A percentile compares a stretch with the other conserved stretches of the same genome.
phyloP scores from a whole-genome alignment of 2,888 invertebrate genomes.

The Heteropelma amictum region DNA sequence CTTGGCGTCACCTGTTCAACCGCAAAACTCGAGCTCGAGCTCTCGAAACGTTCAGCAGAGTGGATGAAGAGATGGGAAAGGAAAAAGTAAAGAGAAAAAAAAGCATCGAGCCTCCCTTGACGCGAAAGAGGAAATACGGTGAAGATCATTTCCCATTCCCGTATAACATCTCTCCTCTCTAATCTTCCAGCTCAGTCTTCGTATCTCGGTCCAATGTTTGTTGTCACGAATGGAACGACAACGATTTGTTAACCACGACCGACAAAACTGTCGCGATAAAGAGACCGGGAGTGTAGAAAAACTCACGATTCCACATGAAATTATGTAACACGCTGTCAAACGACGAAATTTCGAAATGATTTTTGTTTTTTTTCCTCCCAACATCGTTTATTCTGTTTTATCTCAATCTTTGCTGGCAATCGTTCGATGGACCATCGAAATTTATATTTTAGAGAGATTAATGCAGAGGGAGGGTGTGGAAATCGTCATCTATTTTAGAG shows the following conservation, averaged over 20 bases:
- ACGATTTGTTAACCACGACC: constrained; percentile 48
- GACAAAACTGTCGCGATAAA: constrained; percentile 18
- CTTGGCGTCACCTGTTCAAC: constrained; percentile 46
- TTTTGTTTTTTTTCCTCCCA: not conserved
- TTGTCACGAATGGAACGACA: constrained; percentile 20
- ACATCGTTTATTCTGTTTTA: not conserved
- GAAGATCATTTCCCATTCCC: constrained; percentile 33
- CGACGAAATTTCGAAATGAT: not conserved
- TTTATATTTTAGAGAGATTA: not conserved
- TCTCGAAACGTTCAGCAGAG: constrained; percentile 20
- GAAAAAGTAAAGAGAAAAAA: constrained; percentile 1
- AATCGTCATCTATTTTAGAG: not conserved
- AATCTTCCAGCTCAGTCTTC: constrained; percentile 2
- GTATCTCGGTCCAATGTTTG: constrained; percentile 5
- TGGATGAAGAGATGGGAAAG: constrained; percentile 41
- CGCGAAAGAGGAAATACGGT: constrained; percentile 33
- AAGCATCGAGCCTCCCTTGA: constrained; percentile 22
- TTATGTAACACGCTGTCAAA: not conserved
- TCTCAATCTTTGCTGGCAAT: not conserved
- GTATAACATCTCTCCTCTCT: not conserved
- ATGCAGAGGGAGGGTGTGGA: not conserved
- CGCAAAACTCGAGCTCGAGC: constrained; percentile 17
- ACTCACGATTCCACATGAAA: constrained; percentile 10
- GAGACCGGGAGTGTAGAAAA: not conserved
- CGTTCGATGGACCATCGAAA: not conserved